phyloP scores from a whole-genome alignment of 2,113 vertebrate genomes.

The Malurus cyaneus region DNA sequence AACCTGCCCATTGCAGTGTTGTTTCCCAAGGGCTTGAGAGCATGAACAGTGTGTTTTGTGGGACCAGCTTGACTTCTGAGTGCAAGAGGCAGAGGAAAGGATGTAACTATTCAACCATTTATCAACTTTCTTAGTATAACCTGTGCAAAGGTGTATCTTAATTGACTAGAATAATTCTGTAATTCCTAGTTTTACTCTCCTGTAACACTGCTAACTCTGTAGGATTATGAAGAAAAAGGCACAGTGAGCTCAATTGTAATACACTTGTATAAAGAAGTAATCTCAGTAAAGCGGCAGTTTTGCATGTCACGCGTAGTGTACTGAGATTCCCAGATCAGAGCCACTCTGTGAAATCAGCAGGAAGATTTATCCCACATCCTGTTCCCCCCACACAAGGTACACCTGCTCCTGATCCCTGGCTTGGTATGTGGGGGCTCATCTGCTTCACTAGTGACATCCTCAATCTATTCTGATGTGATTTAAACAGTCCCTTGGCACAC shows the following conservation, averaged over 20 bases:
- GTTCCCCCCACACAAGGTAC: not conserved
- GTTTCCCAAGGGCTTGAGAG: not conserved
- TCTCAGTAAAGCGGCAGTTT: slow-evolving; percentile 1
- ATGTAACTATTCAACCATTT: not conserved
- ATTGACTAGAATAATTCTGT: not conserved
- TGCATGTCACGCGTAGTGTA: not conserved
- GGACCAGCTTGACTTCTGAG: not conserved
- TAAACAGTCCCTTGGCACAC: not conserved
- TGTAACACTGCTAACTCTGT: not conserved
- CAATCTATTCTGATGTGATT: not conserved
- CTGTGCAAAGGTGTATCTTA: not conserved
- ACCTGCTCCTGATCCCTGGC: not conserved
- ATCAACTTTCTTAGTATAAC: not conserved
- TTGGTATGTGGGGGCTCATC: accelerated
- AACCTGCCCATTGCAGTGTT: not conserved
- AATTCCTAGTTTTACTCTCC: not conserved
- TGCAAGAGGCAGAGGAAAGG: not conserved
- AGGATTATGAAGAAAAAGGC: not conserved
- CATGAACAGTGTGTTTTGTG: accelerated
- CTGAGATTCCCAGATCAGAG: not conserved
- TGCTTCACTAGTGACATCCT: not conserved
- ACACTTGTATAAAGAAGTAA: not conserved
- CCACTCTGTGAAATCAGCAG: not conserved
- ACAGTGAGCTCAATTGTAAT: not conserved
- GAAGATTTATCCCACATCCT: not conserved